Percentiles rank a stretch among this genome's conserved stretches.
These are phyloP conservation scores for Cuculus canorus DNA, from an alignment of 2,797 vertebrate species.

Conservation along the genomic window DNA sequence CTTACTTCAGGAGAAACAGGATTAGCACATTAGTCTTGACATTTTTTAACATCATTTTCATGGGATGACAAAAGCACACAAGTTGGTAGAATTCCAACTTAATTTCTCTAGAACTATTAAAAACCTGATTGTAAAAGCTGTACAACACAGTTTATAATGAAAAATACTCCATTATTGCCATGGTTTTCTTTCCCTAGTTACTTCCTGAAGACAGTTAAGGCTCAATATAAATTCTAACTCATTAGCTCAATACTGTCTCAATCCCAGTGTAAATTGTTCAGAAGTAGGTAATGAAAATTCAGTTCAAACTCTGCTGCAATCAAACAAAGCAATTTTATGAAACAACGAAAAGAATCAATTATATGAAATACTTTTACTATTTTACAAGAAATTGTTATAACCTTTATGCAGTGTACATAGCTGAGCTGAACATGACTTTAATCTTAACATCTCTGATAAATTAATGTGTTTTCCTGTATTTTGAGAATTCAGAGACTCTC, in stretches of 20 bases:
- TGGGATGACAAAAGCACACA: slow-evolving; percentile 53
- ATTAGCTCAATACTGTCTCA: slow-evolving; percentile 78
- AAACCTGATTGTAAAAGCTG: slow-evolving; percentile 75
- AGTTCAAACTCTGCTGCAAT: slow-evolving; percentile 71
- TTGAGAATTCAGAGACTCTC: not conserved
- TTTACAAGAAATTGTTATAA: slow-evolving; percentile 69
- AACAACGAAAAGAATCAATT: slow-evolving; percentile 78
- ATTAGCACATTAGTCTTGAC: slow-evolving; percentile 22
- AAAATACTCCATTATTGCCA: slow-evolving; percentile 74
- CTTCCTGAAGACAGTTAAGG: slow-evolving; percentile 76
- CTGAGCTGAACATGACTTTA: slow-evolving; percentile 20
- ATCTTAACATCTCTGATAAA: not conserved
- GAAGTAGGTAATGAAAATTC: slow-evolving; percentile 79
- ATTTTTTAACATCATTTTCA: slow-evolving; percentile 33
- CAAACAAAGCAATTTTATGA: slow-evolving; percentile 77
- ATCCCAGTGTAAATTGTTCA: slow-evolving; percentile 77
- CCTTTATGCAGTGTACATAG: slow-evolving; percentile 57
- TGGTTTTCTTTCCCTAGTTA: slow-evolving; percentile 74
- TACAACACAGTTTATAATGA: slow-evolving; percentile 75
- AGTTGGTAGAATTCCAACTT: slow-evolving; percentile 76
- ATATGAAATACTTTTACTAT: slow-evolving; percentile 68
- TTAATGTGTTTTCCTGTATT: not conserved
- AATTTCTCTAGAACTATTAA: slow-evolving; percentile 74
- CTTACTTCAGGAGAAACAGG: not conserved
- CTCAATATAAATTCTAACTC: slow-evolving; percentile 81